Percentiles rank a stretch among this genome's conserved stretches.
Evolutionary conservation across 2,797 vertebrate species (phyloP).

Genomic region (Myripristis murdjan): DNA sequence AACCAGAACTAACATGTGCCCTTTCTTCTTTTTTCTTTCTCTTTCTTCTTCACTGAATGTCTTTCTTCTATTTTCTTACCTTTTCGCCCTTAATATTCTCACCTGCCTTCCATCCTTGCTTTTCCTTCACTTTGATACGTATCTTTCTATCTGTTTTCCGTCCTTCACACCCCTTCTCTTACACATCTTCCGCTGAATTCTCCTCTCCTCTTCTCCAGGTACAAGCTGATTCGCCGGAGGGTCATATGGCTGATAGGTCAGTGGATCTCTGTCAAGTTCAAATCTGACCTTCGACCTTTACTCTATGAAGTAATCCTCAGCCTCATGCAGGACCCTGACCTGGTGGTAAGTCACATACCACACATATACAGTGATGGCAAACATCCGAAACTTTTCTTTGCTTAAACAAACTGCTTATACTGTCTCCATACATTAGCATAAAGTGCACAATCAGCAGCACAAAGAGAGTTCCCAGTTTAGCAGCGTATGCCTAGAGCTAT

Average conservation of each 20-base stretch:
- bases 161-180: neutral
- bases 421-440: constrained; percentile 16
- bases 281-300: constrained; percentile 94
- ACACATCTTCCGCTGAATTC: neutral
- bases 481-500: constrained; percentile 32
- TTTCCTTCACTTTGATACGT: neutral
- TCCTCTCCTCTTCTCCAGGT: constrained; percentile 81
- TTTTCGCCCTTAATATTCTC: neutral
- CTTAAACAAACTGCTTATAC: constrained; percentile 9
- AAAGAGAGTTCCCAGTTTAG: constrained; percentile 48
- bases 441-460: constrained; percentile 33
- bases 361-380: neutral
- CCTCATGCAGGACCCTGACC: constrained; percentile 96
- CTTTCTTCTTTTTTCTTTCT: neutral
- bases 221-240: constrained; percentile 94
- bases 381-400: neutral
- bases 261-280: constrained; percentile 99
- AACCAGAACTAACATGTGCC: neutral
- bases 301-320: constrained; percentile 94
- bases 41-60: neutral
- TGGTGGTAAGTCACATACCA: constrained; percentile 89
- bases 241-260: constrained; percentile 98
- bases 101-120: neutral
- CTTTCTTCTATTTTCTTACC: neutral
- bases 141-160: neutral